A percentile compares a stretch with the other conserved stretches of the same genome.
Evolutionary conservation across 2,888 invertebrate species (phyloP).

Genomic region (Agelastica alni): DNA sequence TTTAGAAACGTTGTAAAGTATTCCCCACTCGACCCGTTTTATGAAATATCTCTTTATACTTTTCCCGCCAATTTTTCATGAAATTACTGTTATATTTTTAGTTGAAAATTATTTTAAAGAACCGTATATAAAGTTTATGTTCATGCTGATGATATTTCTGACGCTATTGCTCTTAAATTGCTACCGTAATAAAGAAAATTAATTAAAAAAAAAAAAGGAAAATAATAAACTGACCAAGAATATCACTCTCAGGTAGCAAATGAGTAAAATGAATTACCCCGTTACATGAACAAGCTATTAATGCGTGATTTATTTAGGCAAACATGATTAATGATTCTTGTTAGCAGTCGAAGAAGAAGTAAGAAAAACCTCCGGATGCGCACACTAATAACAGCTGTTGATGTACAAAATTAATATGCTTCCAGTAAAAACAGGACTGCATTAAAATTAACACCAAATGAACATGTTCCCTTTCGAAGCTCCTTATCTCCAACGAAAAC

Average conservation of each 20-base stretch:
- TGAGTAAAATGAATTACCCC: background rate
- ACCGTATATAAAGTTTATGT: no score
- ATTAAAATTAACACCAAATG: conserved; percentile 45
- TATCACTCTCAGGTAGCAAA: background rate
- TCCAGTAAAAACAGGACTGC: conserved; percentile 37
- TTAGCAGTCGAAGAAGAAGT: background rate
- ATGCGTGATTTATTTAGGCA: conserved; percentile 5
- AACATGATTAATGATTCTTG: conserved; percentile 13
- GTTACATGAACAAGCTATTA: background rate
- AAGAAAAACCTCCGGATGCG: background rate
- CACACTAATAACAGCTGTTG: conserved; percentile 22
- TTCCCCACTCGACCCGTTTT: no score
- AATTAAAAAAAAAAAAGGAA: no score
- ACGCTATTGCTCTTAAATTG: no score
- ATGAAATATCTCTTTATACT: no score
- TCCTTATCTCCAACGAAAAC: conserved; percentile 38
- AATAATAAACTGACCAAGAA: no score
- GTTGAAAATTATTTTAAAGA: no score
- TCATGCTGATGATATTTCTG: no score
- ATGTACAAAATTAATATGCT: conserved; percentile 37
- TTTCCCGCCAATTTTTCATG: background rate
- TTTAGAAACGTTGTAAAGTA: background rate
- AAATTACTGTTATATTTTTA: background rate
- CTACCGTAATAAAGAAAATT: no score
- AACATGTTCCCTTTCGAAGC: conserved; percentile 41